phyloP scores from a whole-genome alignment of 2,888 invertebrate species.

The Griposia aprilina region DNA sequence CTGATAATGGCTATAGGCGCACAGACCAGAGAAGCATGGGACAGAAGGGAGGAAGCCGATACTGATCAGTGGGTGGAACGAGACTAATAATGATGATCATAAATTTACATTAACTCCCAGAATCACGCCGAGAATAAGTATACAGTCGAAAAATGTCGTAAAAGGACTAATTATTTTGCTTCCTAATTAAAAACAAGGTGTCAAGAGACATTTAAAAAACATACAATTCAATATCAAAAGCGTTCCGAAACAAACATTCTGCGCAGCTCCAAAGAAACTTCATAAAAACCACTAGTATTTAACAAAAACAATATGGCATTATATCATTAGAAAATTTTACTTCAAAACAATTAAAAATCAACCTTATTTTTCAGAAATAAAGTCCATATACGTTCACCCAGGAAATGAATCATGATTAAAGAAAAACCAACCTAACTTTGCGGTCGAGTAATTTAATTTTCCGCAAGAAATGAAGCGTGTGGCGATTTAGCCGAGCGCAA shows the following conservation, averaged over 20 bases:
- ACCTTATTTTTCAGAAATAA: conserved; percentile 60
- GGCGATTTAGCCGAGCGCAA: conserved; percentile 50
- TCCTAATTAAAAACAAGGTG: conserved; percentile 27
- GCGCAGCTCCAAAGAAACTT: conserved; percentile 63
- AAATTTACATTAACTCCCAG: not conserved
- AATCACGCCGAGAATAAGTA: not conserved
- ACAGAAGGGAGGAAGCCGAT: no score
- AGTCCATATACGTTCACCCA: conserved; percentile 57
- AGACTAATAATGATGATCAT: not conserved
- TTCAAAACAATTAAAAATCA: conserved; percentile 51
- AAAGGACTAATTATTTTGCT: not conserved
- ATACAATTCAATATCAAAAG: conserved; percentile 52
- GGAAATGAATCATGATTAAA: conserved; percentile 72
- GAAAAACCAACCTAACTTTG: conserved; percentile 64
- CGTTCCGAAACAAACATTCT: conserved; percentile 58
- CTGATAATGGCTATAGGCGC: not conserved
- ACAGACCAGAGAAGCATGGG: not conserved
- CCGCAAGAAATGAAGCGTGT: conserved; percentile 27
- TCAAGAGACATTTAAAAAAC: conserved; percentile 24
- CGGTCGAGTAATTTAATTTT: conserved; percentile 61
- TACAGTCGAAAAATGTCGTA: not conserved
- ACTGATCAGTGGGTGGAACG: not conserved
- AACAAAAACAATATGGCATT: conserved; percentile 74
- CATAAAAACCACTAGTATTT: conserved; percentile 72
- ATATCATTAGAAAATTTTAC: conserved; percentile 67